phyloP scores from a whole-genome alignment of 2,113 vertebrate species.

The Neolamprologus brichardi region DNA sequence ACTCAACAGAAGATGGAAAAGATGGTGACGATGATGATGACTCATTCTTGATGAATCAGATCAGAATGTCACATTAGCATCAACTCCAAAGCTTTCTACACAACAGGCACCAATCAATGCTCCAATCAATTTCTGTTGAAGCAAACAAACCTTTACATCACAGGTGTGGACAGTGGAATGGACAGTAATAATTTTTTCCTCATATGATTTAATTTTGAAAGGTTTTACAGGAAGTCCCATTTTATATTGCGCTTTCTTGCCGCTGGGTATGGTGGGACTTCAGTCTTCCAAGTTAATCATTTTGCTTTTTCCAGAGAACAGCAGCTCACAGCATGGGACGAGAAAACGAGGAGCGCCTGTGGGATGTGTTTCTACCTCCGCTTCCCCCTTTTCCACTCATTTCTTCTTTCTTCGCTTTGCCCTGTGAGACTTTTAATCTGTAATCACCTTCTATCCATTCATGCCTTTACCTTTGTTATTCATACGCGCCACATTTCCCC shows the following conservation, averaged over 20 bases:
- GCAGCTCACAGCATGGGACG: slow-evolving; percentile 1
- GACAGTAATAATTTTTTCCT: background rate
- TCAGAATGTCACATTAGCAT: slow-evolving; percentile 39
- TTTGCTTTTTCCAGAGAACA: background rate
- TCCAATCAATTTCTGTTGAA: background rate
- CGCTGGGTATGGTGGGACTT: background rate
- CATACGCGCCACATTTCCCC: background rate
- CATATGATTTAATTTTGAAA: slow-evolving; percentile 17
- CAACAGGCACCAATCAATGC: background rate
- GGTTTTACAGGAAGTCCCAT: background rate
- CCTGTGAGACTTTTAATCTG: background rate
- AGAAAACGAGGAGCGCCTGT: background rate
- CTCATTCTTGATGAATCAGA: background rate
- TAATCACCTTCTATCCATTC: slow-evolving; percentile 2
- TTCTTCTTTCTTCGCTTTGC: background rate
- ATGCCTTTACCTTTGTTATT: background rate
- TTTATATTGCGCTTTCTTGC: background rate
- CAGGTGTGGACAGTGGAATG: background rate
- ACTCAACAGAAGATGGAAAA: fast-evolving
- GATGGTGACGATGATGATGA: background rate
- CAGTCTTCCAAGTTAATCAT: slow-evolving; percentile 17
- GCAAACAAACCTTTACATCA: background rate
- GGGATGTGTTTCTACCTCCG: background rate
- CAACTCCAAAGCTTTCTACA: background rate
- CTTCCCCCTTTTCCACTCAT: background rate